Base-by-base conservation (phyloP, 2,797 vertebrate genomes). In the Acipenser transmontanus region DNA sequence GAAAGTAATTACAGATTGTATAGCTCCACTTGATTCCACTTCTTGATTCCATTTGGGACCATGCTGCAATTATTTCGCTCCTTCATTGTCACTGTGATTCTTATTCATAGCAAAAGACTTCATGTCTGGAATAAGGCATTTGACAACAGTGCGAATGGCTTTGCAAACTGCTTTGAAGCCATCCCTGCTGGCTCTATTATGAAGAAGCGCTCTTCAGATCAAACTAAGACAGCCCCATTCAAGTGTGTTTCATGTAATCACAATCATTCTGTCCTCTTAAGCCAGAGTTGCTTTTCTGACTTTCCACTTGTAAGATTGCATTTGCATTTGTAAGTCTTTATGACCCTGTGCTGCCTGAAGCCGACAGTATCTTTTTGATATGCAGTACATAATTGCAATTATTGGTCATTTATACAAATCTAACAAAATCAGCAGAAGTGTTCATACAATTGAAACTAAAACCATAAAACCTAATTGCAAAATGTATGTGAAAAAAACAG, bases 201-300 rank as follows among this genome's bases (percentile, higher is more conserved):
- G 7, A 57, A 57, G 54, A 57, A 57, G 54, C 2, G 54, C 54
- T 57, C 14, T 52, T 57, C 12, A 57, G 54, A 57, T 57, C 54
- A 57, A 11, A n/a, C 54, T 11, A 57, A 57, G 54, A n/a, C 54
- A 57, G 9, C 12, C 54, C 12, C 54, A 57, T 57, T 57, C 54
- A 57, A 57, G 54, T 57, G 54, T 57, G 54, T 57, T 57, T 57
- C 54, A 13, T 57, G 54, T 57, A 57, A 57, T 57, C 12, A 13
- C 54, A 11, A 57, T 57, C 54, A 57, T 57, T n/a, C 12, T 57
- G 7, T 4, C 14, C 54, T n/a, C n/a, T 57, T 11, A 11, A 14
- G 12, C 54, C 12, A 57, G 9, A 11, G 12, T 6, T n/a, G 12
- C 54, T 4, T 0, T 13, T 13, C 12, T 13, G 6, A n/a, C 54